These are phyloP conservation scores for Rhynchophorus ferrugineus DNA, from an alignment of 1,140 invertebrate species.

Conservation along the genomic window DNA sequence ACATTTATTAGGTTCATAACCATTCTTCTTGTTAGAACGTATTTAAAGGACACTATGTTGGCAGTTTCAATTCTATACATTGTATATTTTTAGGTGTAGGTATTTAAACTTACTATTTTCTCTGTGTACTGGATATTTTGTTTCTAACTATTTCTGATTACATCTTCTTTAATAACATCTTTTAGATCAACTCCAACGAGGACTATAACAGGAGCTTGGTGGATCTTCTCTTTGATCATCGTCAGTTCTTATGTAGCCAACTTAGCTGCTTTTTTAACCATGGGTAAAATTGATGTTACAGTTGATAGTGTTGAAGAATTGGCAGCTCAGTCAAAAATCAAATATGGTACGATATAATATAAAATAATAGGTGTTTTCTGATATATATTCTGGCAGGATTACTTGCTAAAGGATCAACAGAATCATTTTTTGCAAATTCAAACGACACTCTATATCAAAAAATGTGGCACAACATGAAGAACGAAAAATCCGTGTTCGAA, in stretches of 20 bases:
- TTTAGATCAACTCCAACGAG: conserved; percentile 64
- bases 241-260: conserved; percentile 95
- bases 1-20: no score
- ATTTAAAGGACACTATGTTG: no score
- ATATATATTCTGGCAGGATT: conserved; percentile 27
- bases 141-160: no score
- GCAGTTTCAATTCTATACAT: no score
- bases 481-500: conserved; percentile 70
- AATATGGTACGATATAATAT: conserved; percentile 50
- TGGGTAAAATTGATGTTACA: conserved; percentile 70
- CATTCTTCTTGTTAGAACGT: no score
- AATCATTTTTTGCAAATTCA: conserved; percentile 62
- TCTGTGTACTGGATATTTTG: no score
- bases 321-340: conserved; percentile 84
- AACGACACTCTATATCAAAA: conserved; percentile 60
- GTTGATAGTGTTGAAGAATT: conserved; percentile 85
- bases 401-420: conserved; percentile 63
- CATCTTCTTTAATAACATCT: no score
- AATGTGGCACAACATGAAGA: conserved; percentile 70
- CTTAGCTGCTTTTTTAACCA: conserved; percentile 88
- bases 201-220: conserved; percentile 81
- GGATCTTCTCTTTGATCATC: conserved; percentile 94
- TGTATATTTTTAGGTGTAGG: no score
- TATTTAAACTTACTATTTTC: no score
- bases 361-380: conserved; percentile 19